Evolutionary conservation across 2,888 invertebrate species (phyloP), one percentile per base, ranked within the genome.

Genomic region (Prosopocoilus inquinatus): DNA sequence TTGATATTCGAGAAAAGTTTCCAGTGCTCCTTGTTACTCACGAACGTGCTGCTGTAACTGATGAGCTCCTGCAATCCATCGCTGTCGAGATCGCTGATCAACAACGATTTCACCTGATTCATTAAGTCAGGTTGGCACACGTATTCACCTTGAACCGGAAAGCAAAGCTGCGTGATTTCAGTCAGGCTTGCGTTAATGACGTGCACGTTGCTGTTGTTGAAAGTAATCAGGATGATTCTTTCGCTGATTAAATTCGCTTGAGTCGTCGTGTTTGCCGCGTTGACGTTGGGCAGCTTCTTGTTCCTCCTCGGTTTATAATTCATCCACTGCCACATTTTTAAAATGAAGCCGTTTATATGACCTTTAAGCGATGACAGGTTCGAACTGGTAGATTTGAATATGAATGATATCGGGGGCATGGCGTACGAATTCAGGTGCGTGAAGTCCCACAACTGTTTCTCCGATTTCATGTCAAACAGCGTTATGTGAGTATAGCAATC

Each of bases 251-350:
- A 55, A 47, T 62, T 64, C 9, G 54, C 49, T 20, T 57, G 55
- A 8, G 56, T 33, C 2, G 60, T 52, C 3, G 49, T 13, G 35
- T 61, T 60, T 28, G 44, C 50, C 9, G 35, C 41, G 12, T 48
- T 36, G 9, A 32, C 13, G 20, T 38, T 33, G 32, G 32, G 47
- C 1, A 33, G 41, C 9, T 47, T 28, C 9, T 53, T 47, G 13
- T 49, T 11, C 51, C 51, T 51, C 15, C 55, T 56, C 9, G 55
- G 16, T 45, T 48, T 62, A 9, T 58, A 57, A 41, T 79, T 80
- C 60, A 82, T 82, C 89, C 89, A 91, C 69, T 89, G 87, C 91
- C 91, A 91, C 75, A 90, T 87, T 79, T 91, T 91, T 64, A 91
- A 77, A 12, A 89, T 87, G 75, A 90, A 91, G 0, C 91, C 91